Percentiles rank a stretch among this genome's conserved stretches.
These are phyloP conservation scores for Rhopilema esculentum DNA, from an alignment of 30 jellyfish, hydroid and myxozoan species.

Conservation along the genomic window DNA sequence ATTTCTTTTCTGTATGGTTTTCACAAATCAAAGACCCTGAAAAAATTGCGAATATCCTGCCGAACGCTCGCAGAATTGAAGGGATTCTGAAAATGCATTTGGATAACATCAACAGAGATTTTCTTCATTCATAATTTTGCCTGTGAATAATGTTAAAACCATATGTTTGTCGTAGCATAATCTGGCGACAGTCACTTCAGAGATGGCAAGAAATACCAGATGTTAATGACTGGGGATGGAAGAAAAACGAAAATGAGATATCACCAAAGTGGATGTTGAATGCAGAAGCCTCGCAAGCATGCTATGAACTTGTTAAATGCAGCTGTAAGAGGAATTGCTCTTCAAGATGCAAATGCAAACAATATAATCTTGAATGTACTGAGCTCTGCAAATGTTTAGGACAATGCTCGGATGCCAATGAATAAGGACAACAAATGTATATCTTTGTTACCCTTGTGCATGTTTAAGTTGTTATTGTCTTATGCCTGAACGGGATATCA, in stretches of 20 bases:
- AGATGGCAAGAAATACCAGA: conserved; percentile 24
- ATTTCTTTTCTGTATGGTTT: background rate
- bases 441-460: no score
- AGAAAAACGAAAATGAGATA: conserved; percentile 26
- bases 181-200: no score
- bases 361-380: conserved; percentile 25
- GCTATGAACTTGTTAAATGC: background rate
- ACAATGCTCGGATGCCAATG: conserved; percentile 27
- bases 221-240: conserved; percentile 26
- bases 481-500: background rate
- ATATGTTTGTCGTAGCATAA: no score
- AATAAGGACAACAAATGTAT: no score
- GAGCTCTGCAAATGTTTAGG: conserved; percentile 23
- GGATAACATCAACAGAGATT: background rate
- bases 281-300: conserved; percentile 56
- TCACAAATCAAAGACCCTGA: background rate
- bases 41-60: conserved; percentile 1
- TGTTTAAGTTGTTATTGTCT: background rate
- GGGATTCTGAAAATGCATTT: conserved; percentile 1
- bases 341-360: conserved; percentile 42
- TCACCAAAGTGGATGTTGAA: conserved; percentile 52
- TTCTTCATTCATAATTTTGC: background rate
- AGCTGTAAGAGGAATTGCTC: conserved; percentile 15
- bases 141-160: background rate
- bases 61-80: conserved; percentile 8